Base-by-base conservation (phyloP, 2,888 invertebrate species). In the Alviniconcha strummeri region DNA sequence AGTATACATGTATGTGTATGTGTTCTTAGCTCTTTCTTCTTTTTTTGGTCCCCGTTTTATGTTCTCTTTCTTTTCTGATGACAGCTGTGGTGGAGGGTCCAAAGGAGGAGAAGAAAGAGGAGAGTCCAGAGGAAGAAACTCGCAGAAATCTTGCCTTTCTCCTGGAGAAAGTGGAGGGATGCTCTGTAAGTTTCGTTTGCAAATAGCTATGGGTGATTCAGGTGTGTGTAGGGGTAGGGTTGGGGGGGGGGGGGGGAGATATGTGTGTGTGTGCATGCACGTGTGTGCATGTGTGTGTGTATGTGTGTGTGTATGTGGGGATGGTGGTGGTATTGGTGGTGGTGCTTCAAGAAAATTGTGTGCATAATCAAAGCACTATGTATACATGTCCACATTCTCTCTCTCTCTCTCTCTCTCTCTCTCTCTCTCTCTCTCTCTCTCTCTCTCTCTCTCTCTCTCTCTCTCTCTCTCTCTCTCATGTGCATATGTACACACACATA, bases 101-200 rank as follows among this genome's bases (percentile, higher is more conserved):
- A 87, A 86, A 74, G 88, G 90, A 82, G 86, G 87, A 69, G 87
- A 89, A 77, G 88, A 89, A 72, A 85, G 88, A 89, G 71, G 89
- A 88, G 74, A 91, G 90, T 69, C 90, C 90, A 11, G 92, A 93
- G 78, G 92, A 92, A 71, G 93, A 93, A 78, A 91, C 91, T 0
- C 87, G 92, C 19, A 89, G 92, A 80, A 92, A 92, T 83, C 87
- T 93, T 77, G 93, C 93, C 0, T 93, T 92, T 85, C 89, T 98
- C 85, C 94, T 96, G 88, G 97, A 98, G 94, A 97, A 97, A 95
- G 96, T 98, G 85, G 97, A 98, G 95, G 96, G 97, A 72, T 97
- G 97, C 91, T 96, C 96, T 94, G 96, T 96, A 93, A 93, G 94
- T 94, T 36, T 17, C 6, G n/a, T 81, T 64, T 52, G 13, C 57